Conservation (phyloP, 2,797 vertebrate species). For the Sebastolobus alascanus region DNA sequence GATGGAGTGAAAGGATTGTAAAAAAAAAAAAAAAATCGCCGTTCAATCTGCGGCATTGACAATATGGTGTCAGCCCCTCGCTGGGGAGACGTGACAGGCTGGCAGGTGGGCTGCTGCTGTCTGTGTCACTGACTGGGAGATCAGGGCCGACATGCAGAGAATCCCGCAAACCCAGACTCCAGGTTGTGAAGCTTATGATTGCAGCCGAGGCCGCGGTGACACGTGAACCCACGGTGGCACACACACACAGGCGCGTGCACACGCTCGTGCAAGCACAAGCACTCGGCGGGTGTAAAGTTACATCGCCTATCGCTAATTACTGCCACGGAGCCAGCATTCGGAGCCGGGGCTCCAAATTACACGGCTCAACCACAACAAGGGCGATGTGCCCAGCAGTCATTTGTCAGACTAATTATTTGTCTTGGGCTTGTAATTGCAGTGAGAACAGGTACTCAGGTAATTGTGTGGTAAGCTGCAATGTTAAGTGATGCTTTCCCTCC, state of each 20-base stretch:
- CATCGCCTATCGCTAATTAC: constrained; percentile 85
- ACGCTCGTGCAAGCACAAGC: constrained; percentile 32
- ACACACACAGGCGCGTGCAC: neutral
- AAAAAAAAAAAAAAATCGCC: constrained; percentile 50
- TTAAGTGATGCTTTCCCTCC: constrained; percentile 84
- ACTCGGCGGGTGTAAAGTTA: constrained; percentile 78
- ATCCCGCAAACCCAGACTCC: constrained; percentile 55
- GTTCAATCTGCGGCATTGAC: constrained; percentile 80
- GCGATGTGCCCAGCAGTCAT: constrained; percentile 85
- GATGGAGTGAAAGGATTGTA: constrained; percentile 73
- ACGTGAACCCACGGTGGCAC: constrained; percentile 63
- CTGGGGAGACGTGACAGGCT: constrained; percentile 78
- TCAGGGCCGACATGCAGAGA: constrained; percentile 74
- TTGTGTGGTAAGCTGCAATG: constrained; percentile 84
- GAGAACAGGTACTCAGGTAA: constrained; percentile 87
- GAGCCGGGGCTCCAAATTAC: constrained; percentile 84
- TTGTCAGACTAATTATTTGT: constrained; percentile 90
- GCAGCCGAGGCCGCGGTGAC: constrained; percentile 67
- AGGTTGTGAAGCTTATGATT: constrained; percentile 69
- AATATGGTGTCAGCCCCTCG: constrained; percentile 79
- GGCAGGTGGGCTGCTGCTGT: constrained; percentile 80
- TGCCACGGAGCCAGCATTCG: constrained; percentile 76
- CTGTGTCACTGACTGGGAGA: constrained; percentile 78
- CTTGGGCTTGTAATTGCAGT: constrained; percentile 86
- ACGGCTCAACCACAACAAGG: constrained; percentile 87